Evolutionary conservation across 2,113 vertebrate species (phyloP).

Genomic region (Malurus melanocephalus): DNA sequence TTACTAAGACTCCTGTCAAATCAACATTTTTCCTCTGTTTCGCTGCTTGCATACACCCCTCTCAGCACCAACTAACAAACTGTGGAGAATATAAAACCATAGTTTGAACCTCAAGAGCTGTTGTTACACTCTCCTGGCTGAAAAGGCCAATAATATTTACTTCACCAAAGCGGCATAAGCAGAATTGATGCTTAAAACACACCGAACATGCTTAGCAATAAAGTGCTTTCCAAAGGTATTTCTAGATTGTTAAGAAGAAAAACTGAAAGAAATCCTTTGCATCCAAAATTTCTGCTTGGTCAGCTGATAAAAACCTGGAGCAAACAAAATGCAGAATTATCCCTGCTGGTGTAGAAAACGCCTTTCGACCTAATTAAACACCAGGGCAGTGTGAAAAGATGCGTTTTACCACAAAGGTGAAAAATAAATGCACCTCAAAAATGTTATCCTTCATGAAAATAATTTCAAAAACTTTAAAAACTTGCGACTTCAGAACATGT

Average conservation of each 20-base stretch:
- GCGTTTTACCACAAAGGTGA: not conserved
- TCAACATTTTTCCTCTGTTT: not conserved
- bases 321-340: not conserved
- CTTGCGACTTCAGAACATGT: not conserved
- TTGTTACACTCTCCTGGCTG: not conserved
- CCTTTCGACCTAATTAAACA: not conserved
- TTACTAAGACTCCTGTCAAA: constrained; percentile 8
- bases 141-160: constrained; percentile 21
- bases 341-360: not conserved
- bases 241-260: not conserved
- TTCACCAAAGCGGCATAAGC: not conserved
- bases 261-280: not conserved
- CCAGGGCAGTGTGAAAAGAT: not conserved
- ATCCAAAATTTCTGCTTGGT: constrained; percentile 1
- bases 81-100: not conserved
- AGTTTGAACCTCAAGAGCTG: not conserved
- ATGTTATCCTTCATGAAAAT: not conserved
- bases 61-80: not conserved
- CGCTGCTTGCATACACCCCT: not conserved
- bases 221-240: not conserved
- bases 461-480: not conserved
- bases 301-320: not conserved
- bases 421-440: not conserved
- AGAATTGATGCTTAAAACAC: not conserved
- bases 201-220: fast-evolving